phyloP scores from a whole-genome alignment of 1,140 invertebrate genomes.

The Platorchestia sp. region DNA sequence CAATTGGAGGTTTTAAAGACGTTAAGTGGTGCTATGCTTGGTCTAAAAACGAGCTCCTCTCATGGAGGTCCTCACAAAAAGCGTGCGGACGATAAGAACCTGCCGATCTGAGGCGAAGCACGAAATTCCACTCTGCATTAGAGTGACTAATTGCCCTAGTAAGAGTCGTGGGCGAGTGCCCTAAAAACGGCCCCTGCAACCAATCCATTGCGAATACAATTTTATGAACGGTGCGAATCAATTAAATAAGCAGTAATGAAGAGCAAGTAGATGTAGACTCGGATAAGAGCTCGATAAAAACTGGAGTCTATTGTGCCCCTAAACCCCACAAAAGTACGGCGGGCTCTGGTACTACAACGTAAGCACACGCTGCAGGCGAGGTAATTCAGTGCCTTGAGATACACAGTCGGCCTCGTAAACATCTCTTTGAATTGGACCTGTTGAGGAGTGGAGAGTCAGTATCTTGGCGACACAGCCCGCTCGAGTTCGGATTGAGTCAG shows the following conservation, averaged over 20 bases:
- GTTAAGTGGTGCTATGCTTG: neutral
- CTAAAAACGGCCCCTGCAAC: neutral
- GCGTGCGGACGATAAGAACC: neutral
- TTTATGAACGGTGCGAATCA: neutral
- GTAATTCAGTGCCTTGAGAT: too few relatives aligned
- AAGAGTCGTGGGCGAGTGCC: neutral
- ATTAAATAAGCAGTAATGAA: neutral
- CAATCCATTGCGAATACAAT: neutral
- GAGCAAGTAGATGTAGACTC: neutral
- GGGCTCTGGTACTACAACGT: too few relatives aligned
- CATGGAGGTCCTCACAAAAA: neutral
- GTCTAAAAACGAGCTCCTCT: neutral
- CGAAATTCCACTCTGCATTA: neutral
- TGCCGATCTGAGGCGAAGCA: neutral
- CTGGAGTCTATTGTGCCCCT: neutral
- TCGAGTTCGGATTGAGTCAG: neutral
- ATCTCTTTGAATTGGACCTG: neutral
- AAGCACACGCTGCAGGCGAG: too few relatives aligned
- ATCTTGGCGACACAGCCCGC: too few relatives aligned
- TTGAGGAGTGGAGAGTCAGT: neutral
- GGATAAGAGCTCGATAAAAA: neutral
- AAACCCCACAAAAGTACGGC: neutral
- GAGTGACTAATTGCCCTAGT: neutral
- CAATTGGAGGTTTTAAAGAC: constrained; percentile 1
- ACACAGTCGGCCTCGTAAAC: neutral